Percentiles rank a stretch among this genome's conserved stretches.
phyloP scores from a whole-genome alignment of 2,888 invertebrate species.

The Lasioglossum leucozonium region DNA sequence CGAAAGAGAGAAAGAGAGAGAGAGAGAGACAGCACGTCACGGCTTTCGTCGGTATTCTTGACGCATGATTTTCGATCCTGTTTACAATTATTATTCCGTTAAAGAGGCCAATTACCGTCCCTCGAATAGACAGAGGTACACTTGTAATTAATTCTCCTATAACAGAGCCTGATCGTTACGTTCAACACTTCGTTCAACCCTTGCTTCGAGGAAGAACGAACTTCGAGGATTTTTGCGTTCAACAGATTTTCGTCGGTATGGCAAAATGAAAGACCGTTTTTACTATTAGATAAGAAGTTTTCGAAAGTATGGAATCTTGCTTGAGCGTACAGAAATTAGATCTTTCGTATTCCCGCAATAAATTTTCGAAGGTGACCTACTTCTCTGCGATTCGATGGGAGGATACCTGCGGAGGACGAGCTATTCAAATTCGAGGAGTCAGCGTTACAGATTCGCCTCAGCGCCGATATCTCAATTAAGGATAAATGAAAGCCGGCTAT shows the following conservation, averaged over 20 bases:
- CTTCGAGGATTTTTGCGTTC: too few relatives aligned
- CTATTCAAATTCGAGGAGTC: neutral
- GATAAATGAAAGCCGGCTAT: slow-evolving; percentile 10
- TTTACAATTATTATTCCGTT: slow-evolving; percentile 39
- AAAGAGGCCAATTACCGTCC: slow-evolving; percentile 10
- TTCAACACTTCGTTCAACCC: neutral
- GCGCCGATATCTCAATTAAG: slow-evolving; percentile 39
- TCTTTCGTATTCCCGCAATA: neutral
- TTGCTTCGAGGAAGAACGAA: neutral
- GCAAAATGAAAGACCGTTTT: too few relatives aligned
- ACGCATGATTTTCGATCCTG: slow-evolving; percentile 27
- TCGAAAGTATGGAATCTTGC: neutral
- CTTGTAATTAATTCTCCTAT: neutral
- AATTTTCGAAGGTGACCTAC: neutral
- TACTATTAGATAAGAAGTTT: neutral
- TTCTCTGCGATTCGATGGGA: neutral
- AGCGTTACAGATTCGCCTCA: neutral
- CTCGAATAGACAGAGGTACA: neutral
- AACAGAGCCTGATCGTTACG: neutral
- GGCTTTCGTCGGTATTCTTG: slow-evolving; percentile 49
- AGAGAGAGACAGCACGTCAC: slow-evolving; percentile 37
- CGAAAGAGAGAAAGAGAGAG: slow-evolving; percentile 14
- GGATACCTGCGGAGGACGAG: neutral
- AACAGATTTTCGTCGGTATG: too few relatives aligned
- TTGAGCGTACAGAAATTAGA: neutral